phyloP scores from a whole-genome alignment of 1,140 invertebrate species.

The Monochamus saltuarius region DNA sequence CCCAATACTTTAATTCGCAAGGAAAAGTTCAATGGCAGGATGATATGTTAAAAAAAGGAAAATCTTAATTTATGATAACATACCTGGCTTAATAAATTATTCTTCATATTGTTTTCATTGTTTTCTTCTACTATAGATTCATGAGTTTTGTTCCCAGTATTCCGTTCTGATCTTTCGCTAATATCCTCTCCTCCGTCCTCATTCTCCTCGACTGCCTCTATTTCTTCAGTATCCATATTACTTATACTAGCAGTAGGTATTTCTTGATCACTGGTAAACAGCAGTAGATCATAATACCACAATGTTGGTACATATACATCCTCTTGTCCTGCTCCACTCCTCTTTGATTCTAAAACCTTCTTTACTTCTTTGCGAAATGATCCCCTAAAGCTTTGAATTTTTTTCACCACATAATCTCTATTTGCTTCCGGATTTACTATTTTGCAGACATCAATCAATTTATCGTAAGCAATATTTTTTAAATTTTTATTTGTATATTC shows the following conservation, averaged over 20 bases:
- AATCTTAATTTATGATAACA: slow-evolving; percentile 11
- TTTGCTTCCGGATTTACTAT: slow-evolving; percentile 7
- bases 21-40: slow-evolving; percentile 14
- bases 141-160: too few species aligned
- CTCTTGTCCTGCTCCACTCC: background rate
- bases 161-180: too few species aligned
- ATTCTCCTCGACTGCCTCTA: too few species aligned
- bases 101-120: slow-evolving; percentile 8
- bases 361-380: slow-evolving; percentile 14
- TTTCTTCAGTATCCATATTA: too few species aligned
- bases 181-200: too few species aligned
- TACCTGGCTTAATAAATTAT: slow-evolving; percentile 1
- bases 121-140: background rate
- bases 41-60: slow-evolving; percentile 16
- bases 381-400: background rate
- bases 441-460: slow-evolving; percentile 7
- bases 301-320: background rate
- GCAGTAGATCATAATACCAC: too few species aligned
- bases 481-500: slow-evolving; percentile 15
- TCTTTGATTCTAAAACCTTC: background rate
- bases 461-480: slow-evolving; percentile 13
- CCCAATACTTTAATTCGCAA: slow-evolving; percentile 13
- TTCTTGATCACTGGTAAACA: too few species aligned
- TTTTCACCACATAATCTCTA: background rate
- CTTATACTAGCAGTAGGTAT: too few species aligned